Conservation (phyloP, 2,113 vertebrate species). For the Eupsittula cactorum region DNA sequence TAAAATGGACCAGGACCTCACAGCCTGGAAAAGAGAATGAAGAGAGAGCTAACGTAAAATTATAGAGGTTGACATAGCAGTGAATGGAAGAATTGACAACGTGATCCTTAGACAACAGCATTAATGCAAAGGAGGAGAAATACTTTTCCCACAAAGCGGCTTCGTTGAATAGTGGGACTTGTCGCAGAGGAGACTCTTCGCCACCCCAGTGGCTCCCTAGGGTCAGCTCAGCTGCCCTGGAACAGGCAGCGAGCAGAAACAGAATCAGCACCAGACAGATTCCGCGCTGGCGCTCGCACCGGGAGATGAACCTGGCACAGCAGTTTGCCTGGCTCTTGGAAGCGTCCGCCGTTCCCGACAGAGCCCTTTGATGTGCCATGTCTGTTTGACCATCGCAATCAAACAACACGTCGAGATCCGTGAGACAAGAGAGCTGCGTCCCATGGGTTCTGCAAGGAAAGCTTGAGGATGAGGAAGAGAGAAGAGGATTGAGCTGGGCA, state of each 20-base stretch:
- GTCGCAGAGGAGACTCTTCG: too few species aligned
- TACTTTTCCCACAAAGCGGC: not conserved
- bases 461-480: not conserved
- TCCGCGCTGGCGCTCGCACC: fast-evolving
- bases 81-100: fast-evolving
- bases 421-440: not conserved
- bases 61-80: not conserved
- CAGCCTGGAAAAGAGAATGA: not conserved
- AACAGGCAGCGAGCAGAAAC: not conserved
- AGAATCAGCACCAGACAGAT: not conserved
- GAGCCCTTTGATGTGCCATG: not conserved
- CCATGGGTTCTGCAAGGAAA: fast-evolving
- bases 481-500: not conserved
- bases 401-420: not conserved
- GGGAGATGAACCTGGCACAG: not conserved
- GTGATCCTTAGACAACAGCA: fast-evolving
- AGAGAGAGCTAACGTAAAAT: not conserved
- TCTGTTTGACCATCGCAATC: not conserved
- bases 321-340: not conserved
- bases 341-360: not conserved
- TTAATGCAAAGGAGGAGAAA: not conserved
- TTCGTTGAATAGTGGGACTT: not conserved
- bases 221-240: not conserved
- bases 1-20: not conserved
- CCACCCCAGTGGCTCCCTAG: not conserved